These are phyloP conservation scores for Eupleurogrammus muticus DNA, from an alignment of 2,797 vertebrate species.

Conservation along the genomic window DNA sequence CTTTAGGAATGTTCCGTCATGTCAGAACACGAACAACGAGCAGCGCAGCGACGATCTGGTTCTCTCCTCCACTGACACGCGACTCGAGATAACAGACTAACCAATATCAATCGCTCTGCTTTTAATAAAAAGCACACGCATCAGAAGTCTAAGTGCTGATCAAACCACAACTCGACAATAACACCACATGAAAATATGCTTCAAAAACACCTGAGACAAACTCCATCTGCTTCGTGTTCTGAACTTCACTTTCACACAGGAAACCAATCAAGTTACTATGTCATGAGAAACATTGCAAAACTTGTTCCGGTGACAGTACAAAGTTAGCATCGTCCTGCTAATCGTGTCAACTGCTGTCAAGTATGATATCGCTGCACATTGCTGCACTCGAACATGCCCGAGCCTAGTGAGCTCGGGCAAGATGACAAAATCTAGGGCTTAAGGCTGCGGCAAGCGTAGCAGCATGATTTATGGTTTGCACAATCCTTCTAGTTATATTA, in stretches of 20 bases:
- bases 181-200: neutral
- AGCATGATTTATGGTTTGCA: slow-evolving; percentile 30
- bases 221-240: slow-evolving; percentile 11
- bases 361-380: slow-evolving; percentile 31
- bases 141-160: neutral
- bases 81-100: neutral
- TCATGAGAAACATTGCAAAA: neutral
- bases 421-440: slow-evolving; percentile 32
- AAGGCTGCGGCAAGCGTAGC: slow-evolving; percentile 19
- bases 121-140: neutral
- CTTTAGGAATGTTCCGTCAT: slow-evolving; percentile 72
- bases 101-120: neutral
- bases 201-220: neutral
- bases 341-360: slow-evolving; percentile 33
- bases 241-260: slow-evolving; percentile 10
- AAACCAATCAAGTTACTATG: slow-evolving; percentile 11
- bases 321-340: slow-evolving; percentile 9
- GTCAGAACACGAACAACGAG: slow-evolving; percentile 68
- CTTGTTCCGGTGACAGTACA: neutral
- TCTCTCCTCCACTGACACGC: slow-evolving; percentile 26
- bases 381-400: slow-evolving; percentile 44
- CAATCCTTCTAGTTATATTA: slow-evolving; percentile 26
- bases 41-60: slow-evolving; percentile 41
- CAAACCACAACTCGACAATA: neutral
- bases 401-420: slow-evolving; percentile 34